Percentiles rank a stretch among this genome's conserved stretches.
Evolutionary conservation across 35 echinoderm and acorn worm species (phyloP).

Genomic region (Acanthaster planci): DNA sequence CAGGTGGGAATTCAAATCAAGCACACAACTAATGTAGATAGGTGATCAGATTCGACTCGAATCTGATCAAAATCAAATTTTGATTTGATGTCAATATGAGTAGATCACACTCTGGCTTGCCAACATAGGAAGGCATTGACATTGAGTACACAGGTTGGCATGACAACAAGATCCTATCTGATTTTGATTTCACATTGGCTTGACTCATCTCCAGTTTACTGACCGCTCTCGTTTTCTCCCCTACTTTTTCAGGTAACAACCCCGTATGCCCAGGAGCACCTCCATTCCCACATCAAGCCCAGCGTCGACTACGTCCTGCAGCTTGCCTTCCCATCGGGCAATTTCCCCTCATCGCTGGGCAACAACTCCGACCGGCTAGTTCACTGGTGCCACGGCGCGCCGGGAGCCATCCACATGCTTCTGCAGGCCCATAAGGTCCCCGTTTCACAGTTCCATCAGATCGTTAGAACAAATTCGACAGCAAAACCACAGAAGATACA

Average conservation of each 20-base stretch:
- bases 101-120: too few relatives aligned
- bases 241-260: constrained; percentile 37
- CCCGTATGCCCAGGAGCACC: constrained; percentile 10
- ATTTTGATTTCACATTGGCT: too few relatives aligned
- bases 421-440: constrained; percentile 84
- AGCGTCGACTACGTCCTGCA: constrained; percentile 68
- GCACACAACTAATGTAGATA: too few relatives aligned
- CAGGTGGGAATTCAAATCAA: constrained; percentile 52
- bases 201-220: too few relatives aligned
- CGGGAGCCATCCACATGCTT: constrained; percentile 85
- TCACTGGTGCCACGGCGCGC: constrained; percentile 97
- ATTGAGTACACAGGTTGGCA: too few relatives aligned
- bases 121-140: too few relatives aligned
- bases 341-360: constrained; percentile 92
- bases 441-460: neutral
- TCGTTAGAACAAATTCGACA: neutral
- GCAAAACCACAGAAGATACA: neutral
- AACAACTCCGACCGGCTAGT: constrained; percentile 76
- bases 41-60: too few relatives aligned
- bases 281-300: constrained; percentile 69
- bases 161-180: too few relatives aligned
- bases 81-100: too few relatives aligned
- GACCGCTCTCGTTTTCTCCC: neutral
- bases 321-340: constrained; percentile 79
- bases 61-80: too few relatives aligned